Base-by-base conservation (phyloP, 2,888 invertebrate species). In the Scaeva pyrastri region DNA sequence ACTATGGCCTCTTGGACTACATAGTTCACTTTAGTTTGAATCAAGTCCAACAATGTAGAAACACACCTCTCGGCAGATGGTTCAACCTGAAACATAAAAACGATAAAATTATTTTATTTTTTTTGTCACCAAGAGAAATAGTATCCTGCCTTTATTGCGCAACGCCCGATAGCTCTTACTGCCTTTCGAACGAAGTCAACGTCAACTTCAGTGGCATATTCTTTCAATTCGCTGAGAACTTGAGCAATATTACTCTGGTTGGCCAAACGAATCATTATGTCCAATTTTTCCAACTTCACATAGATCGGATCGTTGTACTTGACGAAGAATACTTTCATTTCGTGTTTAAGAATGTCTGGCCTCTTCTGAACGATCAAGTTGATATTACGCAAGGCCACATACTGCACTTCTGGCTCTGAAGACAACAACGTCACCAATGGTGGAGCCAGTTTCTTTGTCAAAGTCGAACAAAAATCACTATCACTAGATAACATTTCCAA, bases 231-330 rank as follows among this genome's bases (percentile, higher is more conserved):
- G 50, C 99, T 98, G 36, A 99, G 94, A 71, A 99, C 99, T 93
- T 99, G 99, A 1, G 98, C 97, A 90, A 99, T 99, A 93, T 99
- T 99, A 16, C 97, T 96, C 92, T 99, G 98, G 56, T 98, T 98
- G 16, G 99, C 99, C 88, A 99, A 94, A 16, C 99, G 96, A 90
- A 99, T 99, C 99, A 99, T 99, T 78, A 99, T 99, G 92, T 99
- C 99, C 89, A 99, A 91, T 92, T 99, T 99, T 92, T 99, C 99
- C 85, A 99, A 94, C 92, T 99, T 99, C 55, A 99, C 99, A 93
- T 99, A 99, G 91, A 99, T 99, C 0, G 99, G 99, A 93, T 99
- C 99, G 93, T 99, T 99, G 94, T 99, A 99, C 91, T 99, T 99
- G 45, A 99, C 99, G 92, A 99, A 99, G 94, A 99, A 99, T 80